Evolutionary conservation across 2,888 invertebrate species (phyloP), one percentile per base, ranked within the genome.

Genomic region (Lithophane semibrunnea): DNA sequence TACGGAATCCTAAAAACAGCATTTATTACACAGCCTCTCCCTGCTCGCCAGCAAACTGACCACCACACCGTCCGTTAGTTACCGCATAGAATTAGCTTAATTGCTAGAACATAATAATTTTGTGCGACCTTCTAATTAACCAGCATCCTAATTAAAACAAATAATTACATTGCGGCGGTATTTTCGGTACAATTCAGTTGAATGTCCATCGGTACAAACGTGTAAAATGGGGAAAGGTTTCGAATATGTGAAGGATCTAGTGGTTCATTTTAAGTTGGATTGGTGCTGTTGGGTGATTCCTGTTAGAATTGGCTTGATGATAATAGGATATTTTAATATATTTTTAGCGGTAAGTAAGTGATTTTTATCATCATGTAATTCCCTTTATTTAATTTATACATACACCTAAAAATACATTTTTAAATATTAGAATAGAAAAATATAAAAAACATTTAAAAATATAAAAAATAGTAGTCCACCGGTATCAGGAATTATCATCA

Each of bases 61-160:
- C 88, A 72, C 16, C 52, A 63, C 44, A 66, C 58, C 64, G 75
- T 24, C 75, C 24, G 47, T 54, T 37, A 42, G 81, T 87, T 80
- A 85, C 77, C 80, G 81, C 65, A 84, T 80, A 85, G 87, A 92
- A 92, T 92, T 90, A 91, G 77, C 77, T 66, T 80, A 82, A 75
- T 90, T 89, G 90, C 82, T 87, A 86, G 74, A 84, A 84, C 81
- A 76, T 85, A 85, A 90, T 91, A 88, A 89, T 88, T 90, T 86
- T 84, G 85, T 87, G 85, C 90, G 93, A 91, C 94, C 94, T 93
- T 93, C 72, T 79, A 91, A 93, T 93, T 93, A 86, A 89, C 78
- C 74, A 49, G 85, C 93, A 92, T 95, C 95, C 95, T 95, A 91
- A 94, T 95, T 94, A 94, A 77, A 76, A 78, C 79, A 85, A 78